Percentiles rank a stretch among this genome's conserved stretches.
Evolutionary conservation across 2,113 vertebrate genomes (phyloP).

Genomic region (Eidolon helvum): DNA sequence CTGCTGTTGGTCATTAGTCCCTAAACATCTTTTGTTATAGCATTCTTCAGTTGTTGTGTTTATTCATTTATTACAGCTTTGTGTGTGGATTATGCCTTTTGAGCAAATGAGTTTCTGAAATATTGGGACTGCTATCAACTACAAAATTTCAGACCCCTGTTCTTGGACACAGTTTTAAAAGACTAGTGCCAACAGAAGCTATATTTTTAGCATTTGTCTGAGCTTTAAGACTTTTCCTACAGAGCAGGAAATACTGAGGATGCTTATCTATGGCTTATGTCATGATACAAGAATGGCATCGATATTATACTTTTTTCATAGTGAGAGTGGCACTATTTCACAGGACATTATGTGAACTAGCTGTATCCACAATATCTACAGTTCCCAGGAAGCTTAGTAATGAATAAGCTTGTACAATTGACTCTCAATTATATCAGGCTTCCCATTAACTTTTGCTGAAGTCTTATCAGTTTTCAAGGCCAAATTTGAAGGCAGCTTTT

Average conservation of each 20-base stretch:
- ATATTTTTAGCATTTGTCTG: neutral
- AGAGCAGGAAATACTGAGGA: neutral
- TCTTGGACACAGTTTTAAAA: neutral
- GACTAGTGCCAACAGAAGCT: neutral
- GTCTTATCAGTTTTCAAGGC: neutral
- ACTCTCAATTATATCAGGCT: neutral
- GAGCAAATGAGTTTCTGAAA: neutral
- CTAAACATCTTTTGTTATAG: neutral
- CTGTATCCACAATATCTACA: neutral
- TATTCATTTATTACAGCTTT: neutral
- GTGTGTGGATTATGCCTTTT: neutral
- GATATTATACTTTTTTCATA: neutral
- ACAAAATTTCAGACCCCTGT: neutral
- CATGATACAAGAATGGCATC: neutral
- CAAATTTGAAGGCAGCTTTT: neutral
- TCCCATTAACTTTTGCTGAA: neutral
- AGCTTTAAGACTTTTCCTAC: neutral
- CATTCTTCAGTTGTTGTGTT: neutral
- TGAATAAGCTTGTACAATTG: neutral
- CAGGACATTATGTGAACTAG: neutral
- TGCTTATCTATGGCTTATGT: neutral
- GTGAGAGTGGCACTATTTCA: neutral
- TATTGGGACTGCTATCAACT: neutral
- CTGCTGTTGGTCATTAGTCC: neutral
- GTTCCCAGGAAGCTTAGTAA: neutral